Evolutionary conservation across 2,113 vertebrate species (phyloP).

Genomic region (Rhinopomastus cyanomelas): DNA sequence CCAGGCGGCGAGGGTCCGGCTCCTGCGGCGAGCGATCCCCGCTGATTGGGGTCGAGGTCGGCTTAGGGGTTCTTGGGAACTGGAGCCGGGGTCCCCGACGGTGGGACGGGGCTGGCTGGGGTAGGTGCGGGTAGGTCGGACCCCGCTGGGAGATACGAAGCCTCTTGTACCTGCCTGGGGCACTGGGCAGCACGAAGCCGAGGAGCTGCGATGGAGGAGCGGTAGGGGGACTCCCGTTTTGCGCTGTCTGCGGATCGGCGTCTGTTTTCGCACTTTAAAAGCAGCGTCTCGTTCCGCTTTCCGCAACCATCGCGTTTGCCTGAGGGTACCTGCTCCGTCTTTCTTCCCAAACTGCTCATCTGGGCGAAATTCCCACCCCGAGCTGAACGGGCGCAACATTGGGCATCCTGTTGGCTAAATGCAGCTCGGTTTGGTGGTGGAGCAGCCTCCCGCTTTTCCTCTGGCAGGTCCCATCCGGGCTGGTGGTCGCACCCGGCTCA

Average conservation of each 20-base stretch:
- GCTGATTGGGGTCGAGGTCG: not conserved
- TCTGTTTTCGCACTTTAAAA: rapidly evolving
- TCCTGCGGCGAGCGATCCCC: not conserved
- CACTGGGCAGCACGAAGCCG: not conserved
- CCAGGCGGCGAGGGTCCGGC: not conserved
- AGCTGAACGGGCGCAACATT: rapidly evolving
- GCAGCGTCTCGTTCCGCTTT: not conserved
- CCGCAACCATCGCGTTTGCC: not conserved
- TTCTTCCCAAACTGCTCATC: not conserved
- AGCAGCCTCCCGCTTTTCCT: not conserved
- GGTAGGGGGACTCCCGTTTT: not conserved
- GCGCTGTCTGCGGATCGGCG: not conserved
- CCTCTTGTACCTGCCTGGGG: not conserved
- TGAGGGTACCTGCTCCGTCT: not conserved
- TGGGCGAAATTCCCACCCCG: not conserved
- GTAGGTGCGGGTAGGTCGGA: not conserved
- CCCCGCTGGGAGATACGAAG: not conserved
- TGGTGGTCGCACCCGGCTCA: not conserved
- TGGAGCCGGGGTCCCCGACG: no score
- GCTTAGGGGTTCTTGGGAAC: not conserved
- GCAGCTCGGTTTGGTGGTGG: not conserved
- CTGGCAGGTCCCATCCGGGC: not conserved
- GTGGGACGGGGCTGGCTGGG: not conserved
- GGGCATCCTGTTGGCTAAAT: not conserved
- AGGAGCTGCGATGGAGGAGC: no score